Evolutionary conservation across 2,797 vertebrate genomes (phyloP).

Genomic region (Syncerus caffer): DNA sequence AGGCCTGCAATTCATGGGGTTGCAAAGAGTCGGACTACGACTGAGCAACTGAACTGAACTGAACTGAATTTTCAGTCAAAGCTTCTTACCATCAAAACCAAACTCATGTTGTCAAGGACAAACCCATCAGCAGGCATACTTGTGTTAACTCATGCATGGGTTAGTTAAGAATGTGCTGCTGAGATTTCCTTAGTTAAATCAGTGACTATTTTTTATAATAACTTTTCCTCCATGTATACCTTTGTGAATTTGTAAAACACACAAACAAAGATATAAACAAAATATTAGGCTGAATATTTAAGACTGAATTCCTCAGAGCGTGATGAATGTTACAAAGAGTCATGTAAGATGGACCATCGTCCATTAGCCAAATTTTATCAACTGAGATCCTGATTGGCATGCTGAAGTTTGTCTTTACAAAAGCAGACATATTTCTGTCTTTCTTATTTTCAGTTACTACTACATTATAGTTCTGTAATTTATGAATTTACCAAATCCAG

Average conservation of each 20-base stretch:
- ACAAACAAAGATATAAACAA: no score
- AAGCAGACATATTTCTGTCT: not conserved
- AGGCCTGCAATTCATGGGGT: no score
- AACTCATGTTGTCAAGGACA: not conserved
- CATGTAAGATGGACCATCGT: not conserved
- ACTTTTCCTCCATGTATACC: not conserved
- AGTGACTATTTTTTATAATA: not conserved
- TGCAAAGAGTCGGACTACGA: no score
- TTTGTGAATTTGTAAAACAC: not conserved
- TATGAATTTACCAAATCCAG: not conserved
- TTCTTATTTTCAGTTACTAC: constrained; percentile 1
- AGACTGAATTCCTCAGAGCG: not conserved
- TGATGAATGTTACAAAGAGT: not conserved
- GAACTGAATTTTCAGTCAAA: constrained; percentile 30
- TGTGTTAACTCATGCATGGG: not conserved
- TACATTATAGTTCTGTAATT: not conserved
- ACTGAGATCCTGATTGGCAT: not conserved
- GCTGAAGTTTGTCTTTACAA: not conserved
- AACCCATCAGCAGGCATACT: not conserved
- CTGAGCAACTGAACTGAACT: not conserved
- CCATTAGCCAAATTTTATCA: not conserved
- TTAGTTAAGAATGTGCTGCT: not conserved
- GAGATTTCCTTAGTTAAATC: not conserved
- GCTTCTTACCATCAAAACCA: not conserved
- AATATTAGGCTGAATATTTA: not conserved